A percentile compares a stretch with the other conserved stretches of the same genome.
Evolutionary conservation across 1,140 invertebrate species (phyloP).

Genomic region (Lucilia sericata): DNA sequence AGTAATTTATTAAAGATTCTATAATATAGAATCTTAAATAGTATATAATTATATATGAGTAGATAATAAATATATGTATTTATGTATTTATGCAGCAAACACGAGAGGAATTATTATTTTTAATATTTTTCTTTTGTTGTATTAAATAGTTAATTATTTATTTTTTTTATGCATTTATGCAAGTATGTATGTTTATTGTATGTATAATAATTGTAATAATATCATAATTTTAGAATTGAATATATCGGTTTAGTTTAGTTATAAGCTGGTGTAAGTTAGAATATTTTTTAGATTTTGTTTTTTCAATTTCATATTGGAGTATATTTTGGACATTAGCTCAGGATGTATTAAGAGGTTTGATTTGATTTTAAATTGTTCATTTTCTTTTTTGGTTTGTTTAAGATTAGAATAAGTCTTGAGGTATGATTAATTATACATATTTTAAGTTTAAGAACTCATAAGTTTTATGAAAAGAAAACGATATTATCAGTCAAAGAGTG

Average conservation of each 20-base stretch:
- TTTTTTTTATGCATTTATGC: not conserved
- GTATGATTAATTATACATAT: constrained; percentile 14
- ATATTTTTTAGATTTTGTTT: not conserved
- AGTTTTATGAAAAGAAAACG: not conserved
- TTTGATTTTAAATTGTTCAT: not conserved
- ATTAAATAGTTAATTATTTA: constrained; percentile 2
- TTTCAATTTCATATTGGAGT: not conserved
- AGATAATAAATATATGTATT: not conserved
- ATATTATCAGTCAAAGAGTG: not conserved
- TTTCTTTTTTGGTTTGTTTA: constrained; percentile 4
- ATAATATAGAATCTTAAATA: not conserved
- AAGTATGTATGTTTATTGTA: not conserved
- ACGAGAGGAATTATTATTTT: constrained; percentile 8
- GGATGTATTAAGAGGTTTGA: not conserved
- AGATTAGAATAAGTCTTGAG: constrained; percentile 35
- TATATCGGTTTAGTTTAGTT: not conserved
- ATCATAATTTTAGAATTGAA: constrained; percentile 17
- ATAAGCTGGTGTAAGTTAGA: not conserved
- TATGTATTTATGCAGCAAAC: not conserved
- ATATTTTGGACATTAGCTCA: not conserved
- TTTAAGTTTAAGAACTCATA: constrained; percentile 6
- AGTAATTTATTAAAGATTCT: not conserved
- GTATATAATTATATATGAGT: not conserved
- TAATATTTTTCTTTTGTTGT: not conserved
- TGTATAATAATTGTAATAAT: constrained; percentile 8